Conservation (phyloP, 2,113 vertebrate genomes). For the Scomber colias region DNA sequence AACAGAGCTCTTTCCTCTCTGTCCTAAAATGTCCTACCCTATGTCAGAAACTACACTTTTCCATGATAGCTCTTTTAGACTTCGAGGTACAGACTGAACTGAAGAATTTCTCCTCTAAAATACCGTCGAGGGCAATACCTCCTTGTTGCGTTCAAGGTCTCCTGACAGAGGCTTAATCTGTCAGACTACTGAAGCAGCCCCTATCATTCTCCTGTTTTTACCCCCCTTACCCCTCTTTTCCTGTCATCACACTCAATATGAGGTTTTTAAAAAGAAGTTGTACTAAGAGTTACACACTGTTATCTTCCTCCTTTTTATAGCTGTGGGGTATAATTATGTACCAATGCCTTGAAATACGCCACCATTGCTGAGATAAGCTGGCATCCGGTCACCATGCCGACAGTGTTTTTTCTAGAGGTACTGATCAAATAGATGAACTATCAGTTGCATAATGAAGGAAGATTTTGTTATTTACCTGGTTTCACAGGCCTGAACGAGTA, state of each 20-base stretch:
- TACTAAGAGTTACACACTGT: background rate
- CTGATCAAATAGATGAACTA: background rate
- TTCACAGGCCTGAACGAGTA: constrained; percentile 69
- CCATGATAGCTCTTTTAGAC: background rate
- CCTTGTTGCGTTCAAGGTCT: background rate
- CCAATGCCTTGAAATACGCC: constrained; percentile 24
- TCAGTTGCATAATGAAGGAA: background rate
- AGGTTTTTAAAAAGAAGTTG: background rate
- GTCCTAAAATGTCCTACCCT: background rate
- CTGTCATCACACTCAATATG: background rate
- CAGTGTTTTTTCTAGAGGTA: background rate
- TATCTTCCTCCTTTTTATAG: constrained; percentile 19
- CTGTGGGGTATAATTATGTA: background rate
- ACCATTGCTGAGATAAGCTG: constrained; percentile 14
- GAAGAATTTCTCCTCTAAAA: background rate
- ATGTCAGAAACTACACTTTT: background rate
- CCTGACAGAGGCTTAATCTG: background rate
- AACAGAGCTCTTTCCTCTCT: no score
- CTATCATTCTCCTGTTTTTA: constrained; percentile 27
- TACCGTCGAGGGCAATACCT: background rate
- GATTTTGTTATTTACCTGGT: constrained; percentile 73
- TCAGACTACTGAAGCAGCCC: constrained; percentile 24
- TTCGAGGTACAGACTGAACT: background rate
- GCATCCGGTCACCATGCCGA: background rate
- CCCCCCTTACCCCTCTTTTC: background rate